These are phyloP conservation scores for Shargacucullia verbasci DNA, from an alignment of 2,888 invertebrate species.

Conservation along the genomic window DNA sequence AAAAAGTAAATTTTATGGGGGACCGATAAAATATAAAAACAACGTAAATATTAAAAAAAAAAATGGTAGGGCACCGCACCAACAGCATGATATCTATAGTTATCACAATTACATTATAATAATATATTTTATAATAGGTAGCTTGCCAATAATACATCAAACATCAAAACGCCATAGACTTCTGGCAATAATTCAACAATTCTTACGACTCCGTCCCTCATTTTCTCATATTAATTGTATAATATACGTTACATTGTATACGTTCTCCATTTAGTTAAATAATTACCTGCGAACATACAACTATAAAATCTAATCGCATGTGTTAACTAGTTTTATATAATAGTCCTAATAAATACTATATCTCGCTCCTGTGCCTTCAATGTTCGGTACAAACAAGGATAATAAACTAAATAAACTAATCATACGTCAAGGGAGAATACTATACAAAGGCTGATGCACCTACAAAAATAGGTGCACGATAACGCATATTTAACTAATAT, in stretches of 20 bases:
- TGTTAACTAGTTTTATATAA: slow-evolving; percentile 67
- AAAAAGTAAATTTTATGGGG: slow-evolving; percentile 48
- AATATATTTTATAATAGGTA: slow-evolving; percentile 62
- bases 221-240: slow-evolving; percentile 67
- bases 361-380: slow-evolving; percentile 68
- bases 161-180: slow-evolving; percentile 80
- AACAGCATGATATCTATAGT: slow-evolving; percentile 77
- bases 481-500: slow-evolving; percentile 55
- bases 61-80: slow-evolving; percentile 70
- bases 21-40: slow-evolving; percentile 52
- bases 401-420: slow-evolving; percentile 56
- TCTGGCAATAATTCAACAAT: slow-evolving; percentile 85
- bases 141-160: slow-evolving; percentile 82
- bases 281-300: slow-evolving; percentile 80
- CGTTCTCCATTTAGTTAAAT: slow-evolving; percentile 80
- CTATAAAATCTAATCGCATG: slow-evolving; percentile 85
- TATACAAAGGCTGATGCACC: slow-evolving; percentile 64
- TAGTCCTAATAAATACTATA: slow-evolving; percentile 70
- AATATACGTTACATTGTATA: slow-evolving; percentile 81
- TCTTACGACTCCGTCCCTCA: slow-evolving; percentile 68
- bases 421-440: slow-evolving; percentile 59
- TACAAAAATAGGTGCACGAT: slow-evolving; percentile 72
- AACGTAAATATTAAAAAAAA: slow-evolving; percentile 49
- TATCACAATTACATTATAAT: slow-evolving; percentile 74
- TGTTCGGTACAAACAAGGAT: slow-evolving; percentile 62